Evolutionary conservation across 2,113 vertebrate genomes (phyloP), one percentile per base, ranked within the genome.

Genomic region (Butastur rufipennis): DNA sequence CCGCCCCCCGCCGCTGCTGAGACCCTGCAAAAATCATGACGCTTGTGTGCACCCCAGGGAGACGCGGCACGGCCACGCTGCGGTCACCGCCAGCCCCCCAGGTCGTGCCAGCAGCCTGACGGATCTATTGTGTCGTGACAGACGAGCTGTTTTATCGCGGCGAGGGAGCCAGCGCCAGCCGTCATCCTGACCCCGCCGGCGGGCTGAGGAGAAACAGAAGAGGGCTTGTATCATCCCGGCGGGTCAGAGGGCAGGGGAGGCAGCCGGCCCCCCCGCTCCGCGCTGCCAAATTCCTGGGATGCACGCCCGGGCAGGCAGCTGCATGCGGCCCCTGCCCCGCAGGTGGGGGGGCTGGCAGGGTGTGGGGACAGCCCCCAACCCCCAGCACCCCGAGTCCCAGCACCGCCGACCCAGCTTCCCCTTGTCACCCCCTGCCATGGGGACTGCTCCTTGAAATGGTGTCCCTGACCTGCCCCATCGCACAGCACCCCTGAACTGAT

Each of bases 121-220:
- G 36, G 91, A 90, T 96, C 93, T 47, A 97, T 98, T 98, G 97
- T 98, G 97, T 97, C 97, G 94, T 97, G 96, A 95, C 91, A 82
- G 82, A 93, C 95, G 86, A 93, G 96, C 88, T 88, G 85, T 71
- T 98, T 98, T 97, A 98, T 96, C 80, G 47, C 74, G 34, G 85
- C 8, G 16, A 92, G 97, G 93, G 77, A 98, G 97, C 88, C 91
- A 94, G 81, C 13, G 38, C 94, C 94, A 96, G 89, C 93, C 34
- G 58, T 61, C 48, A 50, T 52, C 93, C 98, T 98, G 98, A 98
- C 98, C 98, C 98, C 95, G 81, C 97, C 96, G 97, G 98, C 97
- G 97, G 98, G 96, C 93, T 97, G 98, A 98, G 97, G 95, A 98
- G 98, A 98, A 99, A 99, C 98, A 99, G 97, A 98, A 98, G 98